Evolutionary conservation across 2,113 vertebrate genomes (phyloP), one percentile per base, ranked within the genome.

Genomic region (Recurvirostra avosetta): DNA sequence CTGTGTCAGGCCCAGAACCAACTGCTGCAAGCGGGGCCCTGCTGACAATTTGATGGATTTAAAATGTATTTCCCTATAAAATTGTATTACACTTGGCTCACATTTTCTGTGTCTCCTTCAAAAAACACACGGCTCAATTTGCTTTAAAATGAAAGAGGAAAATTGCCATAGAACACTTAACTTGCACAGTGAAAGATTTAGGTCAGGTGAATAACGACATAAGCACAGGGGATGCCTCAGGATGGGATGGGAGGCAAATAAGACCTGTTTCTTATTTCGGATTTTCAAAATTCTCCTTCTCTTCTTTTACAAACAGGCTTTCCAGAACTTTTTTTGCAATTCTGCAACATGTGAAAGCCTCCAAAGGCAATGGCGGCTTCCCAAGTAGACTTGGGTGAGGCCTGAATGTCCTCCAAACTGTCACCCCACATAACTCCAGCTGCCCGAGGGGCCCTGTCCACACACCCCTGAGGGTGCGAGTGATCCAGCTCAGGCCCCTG

Each of bases 401-500:
- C 12, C 41, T 12, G 32, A 74, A 66, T 2, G 0, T 18, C 79
- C 85, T 59, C 56, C 38, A 36, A 53, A 59, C 15, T 34, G 21
- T 34, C 3, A 0, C 50, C 30, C 27, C 2, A 0, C 36, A 1
- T 8, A 41, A 59, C 32, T 21, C 41, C 49, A 62, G 61, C 41
- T 1, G 0, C 50, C 47, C 3, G 6, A 73, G 40, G 56, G 61
- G 25, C 27, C 18, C 49, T 10, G 0, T 56, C 41, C 23, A n/a
- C 27, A 36, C 9, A 8, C 0, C 0, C 21, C n/a, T 23, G 19
- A 0, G 1, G 34, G 6, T 36, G 6, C 5, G 1, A 78, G 41
- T 8, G 29, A 55, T 15, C 19, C 47, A 25, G 32, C 27, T 49
- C 2, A 3, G 6, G 21, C 45, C 52, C 38, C 36, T 32, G 36